Evolutionary conservation across 2,888 invertebrate species (phyloP).

Genomic region (Drosophila longiperda): DNA sequence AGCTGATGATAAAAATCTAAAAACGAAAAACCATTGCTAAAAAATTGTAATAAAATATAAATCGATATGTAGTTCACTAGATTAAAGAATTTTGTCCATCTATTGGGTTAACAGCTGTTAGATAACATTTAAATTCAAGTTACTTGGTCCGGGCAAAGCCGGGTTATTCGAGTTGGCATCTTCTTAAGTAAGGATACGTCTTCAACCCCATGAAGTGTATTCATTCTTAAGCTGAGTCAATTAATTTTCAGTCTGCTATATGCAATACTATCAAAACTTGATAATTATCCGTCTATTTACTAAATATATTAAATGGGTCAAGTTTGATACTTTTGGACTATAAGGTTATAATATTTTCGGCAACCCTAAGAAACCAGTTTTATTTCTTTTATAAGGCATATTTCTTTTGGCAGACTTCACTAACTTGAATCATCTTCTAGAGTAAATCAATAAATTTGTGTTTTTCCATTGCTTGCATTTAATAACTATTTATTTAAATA

Average conservation of each 20-base stretch:
- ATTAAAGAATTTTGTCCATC: background rate
- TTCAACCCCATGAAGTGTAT: background rate
- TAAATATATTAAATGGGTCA: background rate
- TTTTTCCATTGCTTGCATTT: conserved; percentile 53
- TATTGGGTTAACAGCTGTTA: background rate
- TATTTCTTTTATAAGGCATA: background rate
- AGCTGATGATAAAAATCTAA: background rate
- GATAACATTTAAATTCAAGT: background rate
- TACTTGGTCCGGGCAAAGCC: background rate
- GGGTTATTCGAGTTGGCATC: too few species aligned
- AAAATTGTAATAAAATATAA: background rate
- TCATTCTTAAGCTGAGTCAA: background rate
- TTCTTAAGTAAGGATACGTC: background rate
- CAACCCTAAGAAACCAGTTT: background rate
- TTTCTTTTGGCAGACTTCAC: background rate
- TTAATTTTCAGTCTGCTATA: background rate
- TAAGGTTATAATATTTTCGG: background rate
- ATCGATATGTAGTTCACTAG: background rate
- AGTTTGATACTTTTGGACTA: background rate
- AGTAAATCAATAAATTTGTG: background rate
- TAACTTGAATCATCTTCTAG: background rate
- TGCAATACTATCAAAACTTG: background rate
- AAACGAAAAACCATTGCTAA: background rate
- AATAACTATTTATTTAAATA: conserved; percentile 56
- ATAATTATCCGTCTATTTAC: background rate